Conservation (phyloP, 2,888 invertebrate genomes). For the Cantharis rufa region DNA sequence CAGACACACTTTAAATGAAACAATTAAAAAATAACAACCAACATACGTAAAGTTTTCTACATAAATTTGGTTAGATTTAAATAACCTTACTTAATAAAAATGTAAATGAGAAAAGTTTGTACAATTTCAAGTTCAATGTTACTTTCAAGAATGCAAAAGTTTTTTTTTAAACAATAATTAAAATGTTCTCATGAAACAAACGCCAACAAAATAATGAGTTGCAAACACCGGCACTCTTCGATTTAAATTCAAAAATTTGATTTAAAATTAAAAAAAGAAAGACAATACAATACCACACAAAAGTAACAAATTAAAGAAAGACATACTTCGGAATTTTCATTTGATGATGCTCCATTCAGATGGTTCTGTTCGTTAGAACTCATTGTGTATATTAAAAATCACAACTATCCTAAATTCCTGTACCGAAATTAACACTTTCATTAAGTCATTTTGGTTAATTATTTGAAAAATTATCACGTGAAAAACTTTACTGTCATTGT, state of each 20-base stretch:
- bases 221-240: neutral
- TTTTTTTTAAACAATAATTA: neutral
- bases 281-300: neutral
- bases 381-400: slow-evolving; percentile 48
- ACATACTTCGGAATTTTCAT: slow-evolving; percentile 36
- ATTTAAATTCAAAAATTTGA: slow-evolving; percentile 13
- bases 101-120: neutral
- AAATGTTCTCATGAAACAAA: neutral
- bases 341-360: slow-evolving; percentile 59
- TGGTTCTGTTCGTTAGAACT: slow-evolving; percentile 63
- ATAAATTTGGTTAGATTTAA: neutral
- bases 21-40: neutral
- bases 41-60: neutral
- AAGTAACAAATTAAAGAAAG: slow-evolving; percentile 13
- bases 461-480: slow-evolving; percentile 51
- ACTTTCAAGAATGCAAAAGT: neutral
- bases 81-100: neutral
- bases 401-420: slow-evolving; percentile 38
- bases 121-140: slow-evolving; percentile 1
- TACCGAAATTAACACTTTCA: slow-evolving; percentile 38
- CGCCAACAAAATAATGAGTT: neutral
- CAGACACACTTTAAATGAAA: neutral
- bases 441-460: slow-evolving; percentile 35
- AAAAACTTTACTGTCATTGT: slow-evolving; percentile 65
- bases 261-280: neutral